Base-by-base conservation (phyloP, 2,797 vertebrate genomes). In the Amphiprion clarkii region DNA sequence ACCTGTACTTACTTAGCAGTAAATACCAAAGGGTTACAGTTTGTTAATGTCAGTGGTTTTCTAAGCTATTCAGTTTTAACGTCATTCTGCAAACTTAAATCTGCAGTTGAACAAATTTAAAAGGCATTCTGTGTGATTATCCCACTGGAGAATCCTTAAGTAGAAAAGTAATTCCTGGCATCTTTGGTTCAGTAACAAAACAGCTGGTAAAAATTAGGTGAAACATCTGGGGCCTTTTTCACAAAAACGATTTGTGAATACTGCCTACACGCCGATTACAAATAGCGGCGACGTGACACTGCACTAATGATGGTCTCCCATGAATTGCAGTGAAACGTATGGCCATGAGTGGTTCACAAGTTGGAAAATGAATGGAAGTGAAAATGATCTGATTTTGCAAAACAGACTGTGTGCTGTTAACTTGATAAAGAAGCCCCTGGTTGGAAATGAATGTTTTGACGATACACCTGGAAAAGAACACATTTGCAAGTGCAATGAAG, bases 141-240 rank as follows among this genome's bases (percentile, higher is more conserved):
- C 63, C 52, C 29, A 6, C 0, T 9, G 3, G 25, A 66, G 10
- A 55, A 3, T 14, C 23, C 52, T 39, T 31, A 23, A 29, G 6
- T 9, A 52, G 36, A 56, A 67, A 57, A 39, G 23, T 49, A 44
- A 72, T 66, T 62, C n/a, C 19, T 56, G 3, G 23, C 57, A 12
- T 59, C 29, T 71, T 56, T 74, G 13, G 71, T 57, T 59, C 33
- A 14, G 56, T 4, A 21, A 31, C 29, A 25, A 59, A 81, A 73
- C 76, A 78, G 63, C 70, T 86, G 80, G 60, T 54, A 33, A 54
- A 51, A 71, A 69, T 69, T 9, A 58, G 23, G 25, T 57, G 23
- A 65, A 83, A 80, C 74, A 81, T 78, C 78, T 63, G 77, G 56
- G 25, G n/a, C 27, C 17, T 6, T 54, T 66, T 67, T 36, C 64